Evolutionary conservation across 2,797 vertebrate genomes (phyloP).

Genomic region (Melanogrammus aeglefinus): DNA sequence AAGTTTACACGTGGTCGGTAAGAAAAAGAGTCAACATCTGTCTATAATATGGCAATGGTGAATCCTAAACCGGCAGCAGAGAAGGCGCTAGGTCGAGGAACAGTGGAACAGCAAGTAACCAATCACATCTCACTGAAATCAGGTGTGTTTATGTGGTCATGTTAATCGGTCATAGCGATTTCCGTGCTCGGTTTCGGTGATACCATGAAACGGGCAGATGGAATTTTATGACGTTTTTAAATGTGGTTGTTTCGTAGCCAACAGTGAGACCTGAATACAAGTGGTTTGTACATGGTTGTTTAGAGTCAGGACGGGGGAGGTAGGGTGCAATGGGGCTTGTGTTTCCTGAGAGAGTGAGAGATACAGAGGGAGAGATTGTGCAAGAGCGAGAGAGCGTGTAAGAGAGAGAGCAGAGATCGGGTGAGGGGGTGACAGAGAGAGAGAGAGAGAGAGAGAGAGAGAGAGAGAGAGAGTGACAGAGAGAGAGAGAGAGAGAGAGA

Average conservation of each 20-base stretch:
- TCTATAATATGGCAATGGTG: neutral
- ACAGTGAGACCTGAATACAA: neutral
- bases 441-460: constrained; percentile 47
- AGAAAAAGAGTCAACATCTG: neutral
- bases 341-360: constrained; percentile 49
- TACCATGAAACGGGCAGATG: neutral
- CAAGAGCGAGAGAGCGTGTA: constrained; percentile 37
- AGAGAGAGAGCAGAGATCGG: constrained; percentile 21
- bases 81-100: neutral
- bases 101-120: neutral
- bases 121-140: neutral
- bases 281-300: neutral
- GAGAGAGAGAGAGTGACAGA: neutral
- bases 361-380: constrained; percentile 37
- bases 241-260: neutral
- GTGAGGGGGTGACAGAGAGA: constrained; percentile 26
- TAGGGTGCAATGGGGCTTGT: constrained; percentile 57
- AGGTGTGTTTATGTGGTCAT: neutral
- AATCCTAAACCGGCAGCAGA: neutral
- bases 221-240: neutral
- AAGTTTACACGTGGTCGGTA: neutral
- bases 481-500: constrained; percentile 23
- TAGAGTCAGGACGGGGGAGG: constrained; percentile 20
- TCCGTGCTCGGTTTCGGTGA: neutral
- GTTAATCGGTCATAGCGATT: neutral